A percentile compares a stretch with the other conserved stretches of the same genome.
These are phyloP conservation scores for Syrmaticus mikado DNA, from an alignment of 2,113 vertebrate genomes.

Conservation along the genomic window DNA sequence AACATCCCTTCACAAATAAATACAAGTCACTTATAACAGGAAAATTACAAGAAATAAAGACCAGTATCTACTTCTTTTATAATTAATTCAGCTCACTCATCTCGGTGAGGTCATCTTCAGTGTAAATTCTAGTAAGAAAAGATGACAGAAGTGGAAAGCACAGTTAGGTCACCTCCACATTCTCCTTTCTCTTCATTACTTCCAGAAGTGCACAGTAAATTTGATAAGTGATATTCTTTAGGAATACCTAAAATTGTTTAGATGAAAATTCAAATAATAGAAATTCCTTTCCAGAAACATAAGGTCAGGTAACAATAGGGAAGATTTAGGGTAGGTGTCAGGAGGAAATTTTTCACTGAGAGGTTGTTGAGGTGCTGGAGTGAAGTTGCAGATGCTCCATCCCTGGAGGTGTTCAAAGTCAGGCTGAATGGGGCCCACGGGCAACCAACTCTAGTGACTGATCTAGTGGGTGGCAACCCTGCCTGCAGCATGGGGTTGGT, in stretches of 20 bases:
- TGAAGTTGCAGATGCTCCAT: too few species aligned
- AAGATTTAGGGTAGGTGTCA: too few species aligned
- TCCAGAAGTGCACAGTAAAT: not conserved
- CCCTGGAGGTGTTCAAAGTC: too few species aligned
- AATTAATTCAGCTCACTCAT: slow-evolving; percentile 18
- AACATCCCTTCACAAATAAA: not conserved
- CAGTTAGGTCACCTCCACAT: not conserved
- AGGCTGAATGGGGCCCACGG: too few species aligned
- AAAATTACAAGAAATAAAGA: not conserved
- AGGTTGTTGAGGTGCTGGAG: too few species aligned
- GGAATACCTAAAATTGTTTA: not conserved
- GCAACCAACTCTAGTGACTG: too few species aligned
- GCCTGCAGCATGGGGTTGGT: too few species aligned
- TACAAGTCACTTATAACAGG: not conserved
- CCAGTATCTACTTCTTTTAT: not conserved
- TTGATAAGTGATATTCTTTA: not conserved
- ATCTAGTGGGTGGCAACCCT: too few species aligned
- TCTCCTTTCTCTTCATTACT: not conserved
- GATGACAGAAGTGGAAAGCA: slow-evolving; percentile 19
- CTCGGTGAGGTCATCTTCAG: slow-evolving; percentile 56
- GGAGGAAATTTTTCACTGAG: too few species aligned
- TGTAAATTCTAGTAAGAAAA: slow-evolving; percentile 49
- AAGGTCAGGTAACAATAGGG: not conserved
- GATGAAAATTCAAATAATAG: not conserved
- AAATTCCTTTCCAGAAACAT: not conserved